phyloP scores from a whole-genome alignment of 2,797 vertebrate genomes.

The Sciurus vulgaris region DNA sequence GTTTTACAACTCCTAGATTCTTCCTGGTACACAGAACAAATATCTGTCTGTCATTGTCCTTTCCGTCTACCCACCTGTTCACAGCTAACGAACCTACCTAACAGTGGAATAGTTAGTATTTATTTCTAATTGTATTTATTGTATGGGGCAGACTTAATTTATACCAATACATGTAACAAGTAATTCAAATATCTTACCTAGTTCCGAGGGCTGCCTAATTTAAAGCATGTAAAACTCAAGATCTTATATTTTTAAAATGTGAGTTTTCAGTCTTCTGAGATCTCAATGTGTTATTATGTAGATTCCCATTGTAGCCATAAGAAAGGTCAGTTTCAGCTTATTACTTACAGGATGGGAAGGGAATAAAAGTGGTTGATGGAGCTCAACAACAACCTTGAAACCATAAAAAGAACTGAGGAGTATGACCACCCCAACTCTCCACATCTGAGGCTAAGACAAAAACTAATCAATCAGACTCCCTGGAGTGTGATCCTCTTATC shows the following conservation, averaged over 20 bases:
- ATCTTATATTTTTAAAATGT: background rate
- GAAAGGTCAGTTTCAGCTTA: background rate
- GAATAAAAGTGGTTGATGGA: background rate
- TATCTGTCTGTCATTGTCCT: too few relatives aligned
- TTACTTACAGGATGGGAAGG: background rate
- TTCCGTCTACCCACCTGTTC: too few relatives aligned
- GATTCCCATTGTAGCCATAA: background rate
- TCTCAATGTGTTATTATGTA: background rate
- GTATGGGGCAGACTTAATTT: background rate
- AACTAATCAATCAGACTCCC: constrained; percentile 4
- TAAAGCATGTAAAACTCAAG: background rate
- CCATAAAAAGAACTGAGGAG: background rate
- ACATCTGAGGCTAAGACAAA: background rate
- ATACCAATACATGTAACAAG: background rate
- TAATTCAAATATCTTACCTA: constrained; percentile 13
- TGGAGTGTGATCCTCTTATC: background rate
- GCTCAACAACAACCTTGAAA: background rate
- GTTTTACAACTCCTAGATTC: too few relatives aligned
- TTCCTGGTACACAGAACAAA: too few relatives aligned
- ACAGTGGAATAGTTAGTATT: constrained; percentile 2
- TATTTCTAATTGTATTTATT: background rate
- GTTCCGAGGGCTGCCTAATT: constrained; percentile 13
- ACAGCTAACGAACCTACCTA: too few relatives aligned
- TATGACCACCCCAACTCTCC: background rate
- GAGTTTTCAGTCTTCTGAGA: background rate